Evolutionary conservation across 2,888 invertebrate species (phyloP), one percentile per base, ranked within the genome.

Genomic region (Mayetiola destructor): DNA sequence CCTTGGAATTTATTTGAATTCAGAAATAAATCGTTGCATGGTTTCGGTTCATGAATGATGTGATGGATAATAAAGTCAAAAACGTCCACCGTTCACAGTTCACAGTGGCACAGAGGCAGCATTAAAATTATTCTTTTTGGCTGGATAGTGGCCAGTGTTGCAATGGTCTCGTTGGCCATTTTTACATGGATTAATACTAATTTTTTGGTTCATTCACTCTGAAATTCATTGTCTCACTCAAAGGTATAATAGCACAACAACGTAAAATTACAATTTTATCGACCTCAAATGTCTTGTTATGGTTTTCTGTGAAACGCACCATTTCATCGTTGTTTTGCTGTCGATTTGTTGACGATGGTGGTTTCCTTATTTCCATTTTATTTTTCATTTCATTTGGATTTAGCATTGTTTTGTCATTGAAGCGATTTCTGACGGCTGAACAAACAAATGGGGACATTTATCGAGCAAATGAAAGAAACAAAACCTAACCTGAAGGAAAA

Each of bases 201-300:
- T 27, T 42, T 42, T 42, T 23, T 27, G 27, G 27, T 48, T 48
- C 27, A 48, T 42, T 42, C 48, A 48, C 27, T 27, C n/a, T 27
- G 2, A 27, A 23, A 48, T 48, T 27, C 48, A 27, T 27, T 27
- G 23, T 16, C 6, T 5, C 27, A 9, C 40, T 27, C 27, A 27
- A 5, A 5, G 4, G 48, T 27, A 27, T 48, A 48, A 48, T 48
- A 48, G 16, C 9, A 27, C 27, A 27, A 27, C 27, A 27, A 48
- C 48, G 48, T 48, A 27, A 48, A 48, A 48, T 48, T 48, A 27
- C 48, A 48, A 48, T 48, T 48, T 48, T 48, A 48, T 48, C 27
- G 48, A 48, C 48, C 48, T 48, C 48, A 48, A 40, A 48, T 27
- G 27, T 48, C 48, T 48, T 48, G 48, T 27, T 27, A 48, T n/a